Evolutionary conservation across 2,113 vertebrate genomes (phyloP), one percentile per base, ranked within the genome.

Genomic region (Pan paniscus): DNA sequence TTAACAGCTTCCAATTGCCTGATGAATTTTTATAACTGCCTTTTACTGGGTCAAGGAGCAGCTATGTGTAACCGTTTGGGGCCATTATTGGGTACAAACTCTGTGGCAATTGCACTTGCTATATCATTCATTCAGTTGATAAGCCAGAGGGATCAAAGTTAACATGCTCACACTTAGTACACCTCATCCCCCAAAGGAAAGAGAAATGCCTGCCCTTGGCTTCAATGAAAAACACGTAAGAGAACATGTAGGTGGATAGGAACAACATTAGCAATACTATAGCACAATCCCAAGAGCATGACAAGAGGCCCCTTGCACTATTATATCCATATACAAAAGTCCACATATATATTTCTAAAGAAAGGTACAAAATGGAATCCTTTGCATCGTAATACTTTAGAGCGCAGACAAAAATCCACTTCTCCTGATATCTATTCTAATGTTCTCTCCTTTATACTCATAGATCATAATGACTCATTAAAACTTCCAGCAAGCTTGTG

Each of bases 1-100:
- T 94, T 97, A 95, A 98, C 94, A 94, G 81, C 32, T 97, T 95
- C 67, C 95, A 97, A 92, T 95, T 96, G 97, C 96, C 82, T 97
- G 59, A 6, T 75, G 2, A 92, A 7, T 93, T 97, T 97, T 98
- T 96, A 89, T 92, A 90, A 79, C 93, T 40, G 59, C 89, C 72
- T 96, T 89, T 97, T 73, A 96, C 80, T 55, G 25, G 79, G 94
- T 95, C 95, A 96, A 96, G 75, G 90, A 88, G n/a, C 67, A 97
- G 59, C 70, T 73, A 57, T 73, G 84, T 61, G 23, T 61, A 94
- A 94, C 52, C 76, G 85, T 86, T 73, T 57, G 90, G 70, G 79
- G 35, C 55, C 76, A 57, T 67, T 81, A 75, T 6, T 67, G 88
- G n/a, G n/a, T 61, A 88, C 80, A 83, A 97, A 90, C 55, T 96